These are phyloP conservation scores for Pseudochirops cupreus DNA, from an alignment of 2,797 vertebrate species.

Conservation along the genomic window DNA sequence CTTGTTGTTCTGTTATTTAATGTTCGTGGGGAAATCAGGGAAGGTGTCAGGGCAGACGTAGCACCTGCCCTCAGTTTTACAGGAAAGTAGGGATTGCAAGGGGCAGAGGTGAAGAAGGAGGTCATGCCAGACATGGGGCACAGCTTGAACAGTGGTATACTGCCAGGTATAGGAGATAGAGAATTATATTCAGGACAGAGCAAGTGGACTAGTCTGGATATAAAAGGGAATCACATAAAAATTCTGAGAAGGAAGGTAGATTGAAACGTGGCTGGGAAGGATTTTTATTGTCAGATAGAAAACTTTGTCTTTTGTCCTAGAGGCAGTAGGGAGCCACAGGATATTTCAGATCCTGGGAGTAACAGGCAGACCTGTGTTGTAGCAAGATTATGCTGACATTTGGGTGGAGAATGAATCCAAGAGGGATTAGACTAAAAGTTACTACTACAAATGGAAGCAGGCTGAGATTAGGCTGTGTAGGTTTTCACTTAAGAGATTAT, in stretches of 20 bases:
- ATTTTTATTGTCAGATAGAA: neutral
- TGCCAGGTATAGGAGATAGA: neutral
- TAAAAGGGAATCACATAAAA: neutral
- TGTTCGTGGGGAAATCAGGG: neutral
- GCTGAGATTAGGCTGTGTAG: neutral
- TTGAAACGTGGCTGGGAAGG: neutral
- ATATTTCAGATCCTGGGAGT: neutral
- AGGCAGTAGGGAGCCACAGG: neutral
- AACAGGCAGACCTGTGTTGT: neutral
- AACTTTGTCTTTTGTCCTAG: neutral
- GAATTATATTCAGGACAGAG: neutral
- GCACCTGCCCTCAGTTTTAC: neutral
- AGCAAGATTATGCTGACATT: neutral
- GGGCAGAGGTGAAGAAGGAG: neutral
- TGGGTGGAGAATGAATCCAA: neutral
- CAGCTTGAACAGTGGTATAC: neutral
- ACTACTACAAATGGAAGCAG: neutral
- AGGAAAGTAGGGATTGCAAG: neutral
- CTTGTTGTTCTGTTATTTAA: neutral
- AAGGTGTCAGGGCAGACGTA: neutral
- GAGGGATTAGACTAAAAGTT: neutral
- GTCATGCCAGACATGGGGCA: neutral
- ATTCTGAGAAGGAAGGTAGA: neutral
- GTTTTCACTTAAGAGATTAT: neutral
- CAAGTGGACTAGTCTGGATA: neutral